Base-by-base conservation (phyloP, 2,797 vertebrate genomes). In the Intellagama lesueurii region DNA sequence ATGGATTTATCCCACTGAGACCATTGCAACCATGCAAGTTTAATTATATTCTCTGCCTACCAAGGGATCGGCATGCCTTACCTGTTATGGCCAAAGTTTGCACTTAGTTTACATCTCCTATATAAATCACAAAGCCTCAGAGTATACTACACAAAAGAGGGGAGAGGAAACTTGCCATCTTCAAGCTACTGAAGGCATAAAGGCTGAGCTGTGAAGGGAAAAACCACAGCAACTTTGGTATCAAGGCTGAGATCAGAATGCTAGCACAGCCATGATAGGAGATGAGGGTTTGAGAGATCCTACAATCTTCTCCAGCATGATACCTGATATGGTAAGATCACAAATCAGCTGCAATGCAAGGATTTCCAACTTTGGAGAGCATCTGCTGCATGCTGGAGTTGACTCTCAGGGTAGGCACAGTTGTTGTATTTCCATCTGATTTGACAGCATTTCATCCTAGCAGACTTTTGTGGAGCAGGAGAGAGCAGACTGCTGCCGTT, bases 341-440 rank as follows among this genome's bases (percentile, higher is more conserved):
- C 26, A 85, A 72, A 88, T 28, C 44, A 69, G 22, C 8, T 69
- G 17, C 52, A 44, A 87, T 12, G 30, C 9, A 49, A 84, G 4
- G 19, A 79, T 24, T 35, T 64, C 60, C 77, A 73, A 19, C 83
- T 85, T 86, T 81, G 87, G 84, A 87, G n/a, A 88, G 84, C 81
- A 0, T 0, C 60, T 83, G 49, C 76, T 49, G n/a, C 0, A 0
- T 9, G 1, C 68, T 72, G 24, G 44, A 35, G 35, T 9, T 28
- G 66, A 81, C 76, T 70, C 84, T 22, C 0, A 0, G 73, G 81
- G 44, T 47, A 17, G 32, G 79, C 49, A 8, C 44, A 87, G 70
- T 82, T 79, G 76, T 69, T 49, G 7, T 81, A 69, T 44, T 84
- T 87, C 90, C n/a, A 60, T 47, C 35, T 49, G 56, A 17, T 7